Percentiles rank a stretch among this genome's conserved stretches.
Evolutionary conservation across 2,888 invertebrate species (phyloP).

Genomic region (Cremastinae sp.): DNA sequence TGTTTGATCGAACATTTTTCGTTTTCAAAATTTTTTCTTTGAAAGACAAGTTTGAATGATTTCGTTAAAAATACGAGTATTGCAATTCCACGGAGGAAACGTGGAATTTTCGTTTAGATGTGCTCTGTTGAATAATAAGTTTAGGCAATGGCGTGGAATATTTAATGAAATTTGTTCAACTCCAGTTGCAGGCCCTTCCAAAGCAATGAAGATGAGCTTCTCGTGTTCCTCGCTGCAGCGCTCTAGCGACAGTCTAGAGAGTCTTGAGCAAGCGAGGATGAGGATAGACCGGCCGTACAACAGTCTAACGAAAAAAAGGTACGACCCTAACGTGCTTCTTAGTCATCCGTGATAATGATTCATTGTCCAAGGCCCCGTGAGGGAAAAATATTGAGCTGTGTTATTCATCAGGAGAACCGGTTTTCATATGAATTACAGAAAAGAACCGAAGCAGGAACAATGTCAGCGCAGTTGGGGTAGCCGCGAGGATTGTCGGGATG

Average conservation of each 20-base stretch:
- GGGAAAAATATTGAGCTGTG: not conserved
- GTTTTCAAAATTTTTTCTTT: no score
- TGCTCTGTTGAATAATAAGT: not conserved
- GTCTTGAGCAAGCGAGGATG: conserved; percentile 79
- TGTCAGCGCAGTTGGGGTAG: conserved; percentile 91
- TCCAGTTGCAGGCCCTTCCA: conserved; percentile 84
- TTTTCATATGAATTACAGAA: conserved; percentile 79
- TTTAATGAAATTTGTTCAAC: conserved; percentile 24
- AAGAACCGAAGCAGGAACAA: conserved; percentile 86
- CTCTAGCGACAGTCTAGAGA: conserved; percentile 82
- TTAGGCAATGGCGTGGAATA: not conserved
- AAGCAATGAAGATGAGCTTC: conserved; percentile 89
- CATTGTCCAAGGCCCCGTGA: not conserved
- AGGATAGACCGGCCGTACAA: conserved; percentile 88
- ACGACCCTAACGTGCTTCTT: conserved; percentile 50
- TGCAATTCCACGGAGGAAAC: no score
- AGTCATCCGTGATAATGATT: conserved; percentile 19
- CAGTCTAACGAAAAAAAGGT: conserved; percentile 91
- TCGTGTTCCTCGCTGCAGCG: conserved; percentile 91
- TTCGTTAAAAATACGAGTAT: no score
- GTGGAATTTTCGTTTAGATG: conserved; percentile 7
- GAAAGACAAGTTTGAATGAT: no score
- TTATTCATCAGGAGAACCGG: conserved; percentile 2
- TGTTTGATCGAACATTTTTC: not conserved
- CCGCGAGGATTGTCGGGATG: conserved; percentile 90